These are phyloP conservation scores for Rhinogobio ventralis DNA, from an alignment of 2,797 vertebrate species.

Conservation along the genomic window DNA sequence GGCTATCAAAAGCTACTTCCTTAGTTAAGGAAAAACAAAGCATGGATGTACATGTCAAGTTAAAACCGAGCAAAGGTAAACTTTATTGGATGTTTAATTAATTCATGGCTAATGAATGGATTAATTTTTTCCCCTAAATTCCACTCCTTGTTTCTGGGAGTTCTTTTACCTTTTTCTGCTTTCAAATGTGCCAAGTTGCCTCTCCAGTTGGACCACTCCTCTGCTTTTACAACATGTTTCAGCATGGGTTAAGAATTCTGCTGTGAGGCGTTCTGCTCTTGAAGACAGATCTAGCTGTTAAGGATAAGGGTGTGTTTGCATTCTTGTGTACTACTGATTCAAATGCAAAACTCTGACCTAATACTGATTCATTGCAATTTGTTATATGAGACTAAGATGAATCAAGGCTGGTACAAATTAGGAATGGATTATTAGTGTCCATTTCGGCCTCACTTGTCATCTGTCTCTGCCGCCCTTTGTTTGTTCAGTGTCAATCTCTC, in stretches of 20 bases:
- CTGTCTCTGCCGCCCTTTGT: slow-evolving; percentile 12
- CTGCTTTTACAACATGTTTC: slow-evolving; percentile 59
- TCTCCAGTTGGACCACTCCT: slow-evolving; percentile 40
- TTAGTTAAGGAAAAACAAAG: not conserved
- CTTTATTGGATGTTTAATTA: not conserved
- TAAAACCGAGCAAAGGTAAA: not conserved
- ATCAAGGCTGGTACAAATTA: not conserved
- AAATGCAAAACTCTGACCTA: not conserved
- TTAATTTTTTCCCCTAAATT: not conserved
- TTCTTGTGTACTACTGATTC: not conserved
- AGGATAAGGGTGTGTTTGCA: not conserved
- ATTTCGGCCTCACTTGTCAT: slow-evolving; percentile 14
- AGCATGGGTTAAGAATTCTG: slow-evolving; percentile 46
- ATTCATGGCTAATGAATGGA: not conserved
- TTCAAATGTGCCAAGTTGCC: not conserved
- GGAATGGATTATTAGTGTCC: not conserved
- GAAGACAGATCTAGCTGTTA: not conserved
- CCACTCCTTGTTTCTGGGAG: not conserved
- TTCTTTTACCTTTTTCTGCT: not conserved
- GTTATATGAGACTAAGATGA: not conserved
- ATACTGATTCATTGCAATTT: not conserved
- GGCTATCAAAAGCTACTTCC: not conserved
- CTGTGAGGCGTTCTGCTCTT: slow-evolving; percentile 7
- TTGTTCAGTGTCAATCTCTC: slow-evolving; percentile 59
- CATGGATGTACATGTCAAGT: not conserved